Evolutionary conservation across 2,113 vertebrate species (phyloP), one percentile per base, ranked within the genome.

Genomic region (Grantiella picta): DNA sequence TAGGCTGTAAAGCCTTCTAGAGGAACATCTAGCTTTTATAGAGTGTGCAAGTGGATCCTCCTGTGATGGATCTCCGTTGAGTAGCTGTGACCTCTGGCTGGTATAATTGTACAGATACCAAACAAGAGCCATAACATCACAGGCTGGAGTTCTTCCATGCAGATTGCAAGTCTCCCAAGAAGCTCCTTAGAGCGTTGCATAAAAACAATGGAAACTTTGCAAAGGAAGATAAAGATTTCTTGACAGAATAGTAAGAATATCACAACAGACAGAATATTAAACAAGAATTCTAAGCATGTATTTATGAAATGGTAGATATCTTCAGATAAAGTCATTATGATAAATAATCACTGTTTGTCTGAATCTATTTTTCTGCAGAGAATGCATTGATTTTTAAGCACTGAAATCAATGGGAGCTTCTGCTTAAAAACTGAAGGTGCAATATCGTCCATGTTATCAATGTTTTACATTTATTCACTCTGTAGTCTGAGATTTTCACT

Each of bases 301-400:
- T 91, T 82, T 85, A 63, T 82, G 23, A 94, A 95, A 85, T 66
- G 44, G 36, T 29, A 88, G 16, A 59, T 89, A 89, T 47, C 33
- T 63, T 93, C 45, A 73, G 49, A 95, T 78, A 86, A 87, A 94
- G 56, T 68, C 44, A 78, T 81, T 89, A 70, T 75, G 72, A 90
- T 84, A 94, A 90, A 95, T 81, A 93, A 89, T 66, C 15, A 3
- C 56, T 81, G 53, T 40, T 95, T 82, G 66, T 82, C 29, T 80
- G 75, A 82, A 95, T 88, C 84, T 80, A 63, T 77, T 91, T 80
- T n/a, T 91, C 66, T 86, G 29, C 29, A 82, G 45, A 91, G 19
- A 91, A 87, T 38, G 33, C 27, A 93, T 80, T 94, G 90, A 88
- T 90, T 95, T 95, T 91, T 88, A 66, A 95, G 33, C 18, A 57